These are phyloP conservation scores for Linnaemya vulpina DNA, from an alignment of 2,888 invertebrate species.

Conservation along the genomic window DNA sequence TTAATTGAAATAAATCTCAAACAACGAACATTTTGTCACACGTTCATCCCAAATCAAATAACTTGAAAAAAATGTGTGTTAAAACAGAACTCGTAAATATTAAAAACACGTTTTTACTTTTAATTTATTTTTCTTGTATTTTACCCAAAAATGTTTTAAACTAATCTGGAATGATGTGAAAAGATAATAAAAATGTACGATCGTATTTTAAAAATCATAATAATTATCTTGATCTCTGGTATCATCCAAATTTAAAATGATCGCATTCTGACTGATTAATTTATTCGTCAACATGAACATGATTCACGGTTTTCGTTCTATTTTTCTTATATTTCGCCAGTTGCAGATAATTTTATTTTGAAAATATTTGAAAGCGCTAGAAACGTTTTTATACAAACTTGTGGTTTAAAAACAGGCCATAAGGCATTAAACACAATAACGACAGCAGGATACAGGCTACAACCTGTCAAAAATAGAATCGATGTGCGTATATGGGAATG, in stretches of 20 bases:
- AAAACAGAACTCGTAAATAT: conserved; percentile 17
- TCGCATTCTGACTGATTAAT: conserved; percentile 43
- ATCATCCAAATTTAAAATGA: conserved; percentile 19
- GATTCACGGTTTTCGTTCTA: conserved; percentile 11
- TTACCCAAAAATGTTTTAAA: neutral
- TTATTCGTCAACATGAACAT: neutral
- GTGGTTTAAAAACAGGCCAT: too few relatives aligned
- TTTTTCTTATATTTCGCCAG: too few relatives aligned
- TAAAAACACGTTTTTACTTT: conserved; percentile 41
- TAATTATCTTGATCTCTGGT: conserved; percentile 35
- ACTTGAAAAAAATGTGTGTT: neutral
- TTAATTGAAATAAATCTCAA: neutral
- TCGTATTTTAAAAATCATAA: conserved; percentile 17
- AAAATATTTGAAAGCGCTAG: too few relatives aligned
- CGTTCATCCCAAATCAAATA: conserved; percentile 14
- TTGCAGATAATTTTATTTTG: too few relatives aligned
- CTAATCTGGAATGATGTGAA: conserved; percentile 15
- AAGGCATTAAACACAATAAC: too few relatives aligned
- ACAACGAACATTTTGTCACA: neutral
- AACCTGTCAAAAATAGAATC: too few relatives aligned
- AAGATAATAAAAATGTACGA: neutral
- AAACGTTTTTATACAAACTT: too few relatives aligned
- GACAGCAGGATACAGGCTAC: too few relatives aligned
- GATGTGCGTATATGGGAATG: too few relatives aligned
- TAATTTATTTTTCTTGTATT: neutral